Evolutionary conservation across 2,888 invertebrate species (phyloP), one percentile per base, ranked within the genome.

Genomic region (Oconnorella tubifera): DNA sequence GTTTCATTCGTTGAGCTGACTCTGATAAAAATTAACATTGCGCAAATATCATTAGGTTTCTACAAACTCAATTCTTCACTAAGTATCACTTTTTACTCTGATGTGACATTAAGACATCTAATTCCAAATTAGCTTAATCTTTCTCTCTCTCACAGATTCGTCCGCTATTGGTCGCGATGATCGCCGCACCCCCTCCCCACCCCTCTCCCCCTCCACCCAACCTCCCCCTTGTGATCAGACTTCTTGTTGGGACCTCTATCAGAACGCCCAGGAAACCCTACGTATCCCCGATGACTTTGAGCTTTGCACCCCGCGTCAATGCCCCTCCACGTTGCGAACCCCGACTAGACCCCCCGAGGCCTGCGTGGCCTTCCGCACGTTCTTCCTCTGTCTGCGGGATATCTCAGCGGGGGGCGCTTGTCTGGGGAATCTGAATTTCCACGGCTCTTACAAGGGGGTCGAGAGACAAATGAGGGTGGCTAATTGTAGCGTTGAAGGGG

Each of bases 351-450:
- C n/a, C n/a, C n/a, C n/a, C n/a, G n/a, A n/a, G n/a, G n/a, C 29
- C 29, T 69, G 69, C 63, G 50, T 56, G 6, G 59, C 67, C 3
- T 59, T 64, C 33, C 63, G 71, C 14, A 71, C 71, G 28, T 70
- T 67, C 60, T 59, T 56, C 50, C 58, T 31, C 27, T 71, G 71
- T 48, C 51, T 69, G 28, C 62, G 56, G n/a, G 62, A 65, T 48
- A 63, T 65, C 56, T 62, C 61, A 40, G 33, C 32, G 31, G 25
- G 49, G 31, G 32, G 25, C 1, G 31, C 49, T 4, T 71, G 71
- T 28, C 67, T 57, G 14, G 70, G 70, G 14, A 57, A 68, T 62
- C 64, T 71, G 33, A 63, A 56, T 57, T 71, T 61, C 63, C 70
- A 67, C 62, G 60, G 60, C 29, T 61, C 68, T 27, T 51, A 63